Base-by-base conservation (phyloP, 2,797 vertebrate species). In the Gouania willdenowi region DNA sequence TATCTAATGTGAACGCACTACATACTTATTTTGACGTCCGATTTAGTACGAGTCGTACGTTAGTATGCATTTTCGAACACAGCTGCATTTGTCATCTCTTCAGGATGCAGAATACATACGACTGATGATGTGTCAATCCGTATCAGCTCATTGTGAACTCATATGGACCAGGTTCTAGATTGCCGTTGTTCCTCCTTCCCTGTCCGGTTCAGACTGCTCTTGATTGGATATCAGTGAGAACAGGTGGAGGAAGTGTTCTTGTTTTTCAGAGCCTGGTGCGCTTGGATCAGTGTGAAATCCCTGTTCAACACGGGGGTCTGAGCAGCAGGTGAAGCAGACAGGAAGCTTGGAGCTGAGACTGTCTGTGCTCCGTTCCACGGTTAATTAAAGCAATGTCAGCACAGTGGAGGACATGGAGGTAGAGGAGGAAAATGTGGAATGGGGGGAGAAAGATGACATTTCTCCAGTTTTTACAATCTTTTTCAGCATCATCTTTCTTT, bases 341-440 rank as follows among this genome's bases (percentile, higher is more conserved):
- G 55, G 75, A 55, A 67, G 66, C 40, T 38, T 41, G 49, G 19
- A 60, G 52, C 61, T 46, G 14, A 2, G 34, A 51, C 28, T 22
- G 47, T 35, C 63, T 75, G 50, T 44, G 40, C 48, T 62, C 27
- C 28, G 51, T 49, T 64, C 35, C 33, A 22, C 28, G 19, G 62
- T 71, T 83, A 71, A 78, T 78, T 68, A 77, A 75, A 73, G 64
- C 40, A 11, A 32, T 27, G 51, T 30, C 16, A 45, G 45, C 50
- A 45, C 29, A 37, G 66, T 57, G 17, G 55, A 49, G 50, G 39
- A 40, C 26, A 39, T 19, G 34, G 34, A 60, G 44, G 26, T 27
- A 34, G 51, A 54, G 27, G 33, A 15, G 42, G 33, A 34, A 6
- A 8, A 15, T 5, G 5, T 31, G 15, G 35, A 40, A 29, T 46